Base-by-base conservation (phyloP, 2,888 invertebrate genomes). In the Lymantria dispar region DNA sequence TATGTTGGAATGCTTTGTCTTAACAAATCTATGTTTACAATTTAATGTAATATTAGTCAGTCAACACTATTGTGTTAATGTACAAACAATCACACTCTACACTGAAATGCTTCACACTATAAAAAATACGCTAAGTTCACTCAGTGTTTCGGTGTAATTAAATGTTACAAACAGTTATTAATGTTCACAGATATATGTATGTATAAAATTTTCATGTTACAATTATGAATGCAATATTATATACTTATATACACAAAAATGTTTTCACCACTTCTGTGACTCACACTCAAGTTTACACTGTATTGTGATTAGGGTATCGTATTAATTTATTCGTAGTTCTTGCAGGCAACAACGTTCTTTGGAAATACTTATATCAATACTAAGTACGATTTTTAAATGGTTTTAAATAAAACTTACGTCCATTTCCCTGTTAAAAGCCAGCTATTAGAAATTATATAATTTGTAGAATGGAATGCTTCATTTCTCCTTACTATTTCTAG, bases 361-460 rank as follows among this genome's bases (percentile, higher is more conserved):
- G 73, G 70, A 74, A 22, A 67, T 64, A 71, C 57, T 53, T 71
- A 63, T 68, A 52, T 3, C 22, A 63, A 62, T 66, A 68, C 59
- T 65, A 72, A 73, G 72, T 75, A 78, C 75, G 76, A 73, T 76
- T 7, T 40, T 73, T 72, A 69, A 33, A 76, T 68, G 58, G 70
- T 71, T 74, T 76, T 78, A 71, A 76, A 62, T 68, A 72, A 77
- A 72, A 76, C 79, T 71, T 73, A 86, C 90, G 91, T 91, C 91
- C 90, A 91, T 89, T 87, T 91, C 90, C 90, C 90, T 91, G 90
- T 91, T 91, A 91, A 91, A 22, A 89, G 76, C 80, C 88, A 89
- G 90, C 91, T 90, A 87, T 87, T 89, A 88, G 87, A 80, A 75
- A 73, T 74, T 75, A 76, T 82, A 76, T 83, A 82, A 82, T 84